Conservation (phyloP, 2,888 invertebrate genomes). For the Coecobrya sp. region DNA sequence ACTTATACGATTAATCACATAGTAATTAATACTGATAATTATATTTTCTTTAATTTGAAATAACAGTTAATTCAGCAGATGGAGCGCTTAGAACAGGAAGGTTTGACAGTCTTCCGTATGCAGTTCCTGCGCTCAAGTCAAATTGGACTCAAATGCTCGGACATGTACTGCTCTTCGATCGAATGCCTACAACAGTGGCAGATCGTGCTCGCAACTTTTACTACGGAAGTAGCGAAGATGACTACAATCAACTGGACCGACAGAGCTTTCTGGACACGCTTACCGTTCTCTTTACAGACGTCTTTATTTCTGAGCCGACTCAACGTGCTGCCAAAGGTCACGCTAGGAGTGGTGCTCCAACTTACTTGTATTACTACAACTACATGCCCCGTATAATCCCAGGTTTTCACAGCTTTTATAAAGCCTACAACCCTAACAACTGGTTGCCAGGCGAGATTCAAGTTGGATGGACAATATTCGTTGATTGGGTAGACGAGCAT, state of each 20-base stretch:
- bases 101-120: neutral
- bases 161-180: neutral
- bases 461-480: neutral
- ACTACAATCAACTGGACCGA: neutral
- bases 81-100: conserved; percentile 20
- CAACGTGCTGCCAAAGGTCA: neutral
- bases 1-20: no score
- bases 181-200: neutral
- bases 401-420: neutral
- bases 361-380: neutral
- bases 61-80: conserved; percentile 1
- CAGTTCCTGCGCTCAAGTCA: neutral
- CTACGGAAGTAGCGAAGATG: neutral
- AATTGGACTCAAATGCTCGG: conserved; percentile 32
- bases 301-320: neutral
- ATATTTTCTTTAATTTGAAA: no score
- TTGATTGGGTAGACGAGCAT: neutral
- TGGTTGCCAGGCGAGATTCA: neutral
- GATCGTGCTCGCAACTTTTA: neutral
- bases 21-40: no score
- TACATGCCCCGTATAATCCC: neutral
- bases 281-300: neutral
- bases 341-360: neutral
- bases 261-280: neutral
- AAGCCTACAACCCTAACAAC: neutral